These are phyloP conservation scores for Echinops telfairi DNA, from an alignment of 2,113 vertebrate species.

Conservation along the genomic window DNA sequence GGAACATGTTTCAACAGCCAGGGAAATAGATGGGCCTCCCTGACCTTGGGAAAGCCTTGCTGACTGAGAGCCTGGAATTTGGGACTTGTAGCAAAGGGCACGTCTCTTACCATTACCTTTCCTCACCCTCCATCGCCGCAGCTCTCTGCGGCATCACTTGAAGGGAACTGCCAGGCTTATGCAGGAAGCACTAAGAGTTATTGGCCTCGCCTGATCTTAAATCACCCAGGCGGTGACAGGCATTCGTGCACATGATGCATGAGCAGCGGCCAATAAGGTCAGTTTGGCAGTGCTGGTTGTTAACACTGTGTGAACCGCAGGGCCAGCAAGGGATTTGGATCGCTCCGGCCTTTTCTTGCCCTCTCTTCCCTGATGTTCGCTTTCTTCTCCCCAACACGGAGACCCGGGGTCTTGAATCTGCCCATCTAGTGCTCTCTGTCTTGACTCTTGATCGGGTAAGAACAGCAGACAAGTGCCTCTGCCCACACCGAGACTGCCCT, in stretches of 20 bases:
- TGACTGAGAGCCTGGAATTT: background rate
- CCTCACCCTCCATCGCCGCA: constrained; percentile 83
- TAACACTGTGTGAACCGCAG: constrained; percentile 66
- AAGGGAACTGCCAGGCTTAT: constrained; percentile 84
- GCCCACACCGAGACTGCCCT: too few relatives aligned
- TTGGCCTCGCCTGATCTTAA: constrained; percentile 82
- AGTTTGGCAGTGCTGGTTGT: constrained; percentile 79
- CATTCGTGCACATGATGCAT: constrained; percentile 85
- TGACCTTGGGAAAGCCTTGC: constrained; percentile 73
- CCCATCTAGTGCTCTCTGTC: background rate
- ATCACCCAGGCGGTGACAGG: constrained; percentile 86
- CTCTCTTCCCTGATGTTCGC: background rate
- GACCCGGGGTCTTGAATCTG: background rate
- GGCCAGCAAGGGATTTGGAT: background rate
- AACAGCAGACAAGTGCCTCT: background rate
- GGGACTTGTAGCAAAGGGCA: constrained; percentile 83
- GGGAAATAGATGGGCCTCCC: background rate
- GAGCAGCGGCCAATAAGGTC: constrained; percentile 84
- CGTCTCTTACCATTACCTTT: constrained; percentile 81
- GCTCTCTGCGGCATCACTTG: constrained; percentile 81
- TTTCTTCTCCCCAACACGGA: background rate
- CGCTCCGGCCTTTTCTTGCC: background rate
- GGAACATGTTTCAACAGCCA: accelerated
- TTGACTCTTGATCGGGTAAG: background rate
- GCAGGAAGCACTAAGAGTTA: constrained; percentile 86